Conservation (phyloP, 2,797 vertebrate genomes). For the Linurgus olivaceus region DNA sequence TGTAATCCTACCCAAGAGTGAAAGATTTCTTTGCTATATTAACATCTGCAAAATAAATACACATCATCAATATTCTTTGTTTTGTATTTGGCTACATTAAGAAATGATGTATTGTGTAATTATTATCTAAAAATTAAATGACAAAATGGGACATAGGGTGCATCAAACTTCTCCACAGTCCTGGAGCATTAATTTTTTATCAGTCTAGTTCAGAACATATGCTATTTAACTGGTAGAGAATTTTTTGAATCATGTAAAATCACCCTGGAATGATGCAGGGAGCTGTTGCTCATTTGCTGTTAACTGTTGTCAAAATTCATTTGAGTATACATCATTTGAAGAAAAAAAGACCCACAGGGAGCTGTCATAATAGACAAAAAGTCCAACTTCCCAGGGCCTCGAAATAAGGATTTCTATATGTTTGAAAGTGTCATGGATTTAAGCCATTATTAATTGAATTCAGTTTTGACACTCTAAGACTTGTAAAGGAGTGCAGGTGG, state of each 20-base stretch:
- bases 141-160: constrained; percentile 15
- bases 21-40: neutral
- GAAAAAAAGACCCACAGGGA: neutral
- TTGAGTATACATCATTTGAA: neutral
- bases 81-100: constrained; percentile 33
- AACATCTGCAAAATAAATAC: constrained; percentile 33
- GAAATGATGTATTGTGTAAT: constrained; percentile 44
- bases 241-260: neutral
- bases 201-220: neutral
- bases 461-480: neutral
- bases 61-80: constrained; percentile 31
- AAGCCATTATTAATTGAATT: neutral
- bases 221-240: neutral
- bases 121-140: constrained; percentile 54
- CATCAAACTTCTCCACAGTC: constrained; percentile 5
- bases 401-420: neutral
- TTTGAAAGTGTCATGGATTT: neutral
- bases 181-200: neutral
- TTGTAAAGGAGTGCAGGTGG: neutral
- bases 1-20: neutral
- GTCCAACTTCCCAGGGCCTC: neutral
- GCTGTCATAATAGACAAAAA: neutral
- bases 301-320: neutral
- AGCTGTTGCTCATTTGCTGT: neutral
- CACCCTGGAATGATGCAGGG: neutral